Base-by-base conservation (phyloP, 2,113 vertebrate genomes). In the Addax nasomaculatus region DNA sequence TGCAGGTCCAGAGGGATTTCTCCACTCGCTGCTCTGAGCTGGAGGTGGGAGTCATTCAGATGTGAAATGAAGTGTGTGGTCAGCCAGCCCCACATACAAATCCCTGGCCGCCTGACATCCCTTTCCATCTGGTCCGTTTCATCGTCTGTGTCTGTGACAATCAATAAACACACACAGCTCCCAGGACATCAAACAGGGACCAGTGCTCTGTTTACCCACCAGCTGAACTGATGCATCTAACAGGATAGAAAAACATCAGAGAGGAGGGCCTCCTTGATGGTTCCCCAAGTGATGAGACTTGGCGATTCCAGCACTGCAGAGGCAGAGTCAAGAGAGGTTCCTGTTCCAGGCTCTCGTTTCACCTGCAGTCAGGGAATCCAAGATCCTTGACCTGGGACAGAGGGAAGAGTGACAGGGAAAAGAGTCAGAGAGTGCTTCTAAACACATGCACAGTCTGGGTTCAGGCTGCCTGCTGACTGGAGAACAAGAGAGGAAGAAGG, bases 241-340 rank as follows among this genome's bases (percentile, higher is more conserved):
- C 6, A 25, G 96, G 97, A 90, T 97, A 90, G 93, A 90, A 98
- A 95, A 83, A 95, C 70, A 85, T 94, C 96, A 94, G 95, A 89
- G 95, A 85, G 30, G 85, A 92, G 25, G 87, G 83, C 2, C 70
- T 76, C 64, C 85, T 95, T 92, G 53, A n/a, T 85, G n/a, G 90
- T 30, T 89, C 86, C 79, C 81, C 17, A 49, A 58, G 80, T 36
- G 76, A 25, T 3, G 23, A 29, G 57, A 57, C 43, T 70, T 5
- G 33, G 30, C 25, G 39, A 81, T 39, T 51, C 89, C 17, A 11
- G 90, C 36, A 8, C 51, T 1, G 0, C 25, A 12, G 25, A 29
- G 21, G 6, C 19, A 29, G 47, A 7, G 14, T 84, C 36, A 5
- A 7, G 58, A 79, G 51, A 78, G 16, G 39, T 14, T 43, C 57